Base-by-base conservation (phyloP, 2,888 invertebrate species). In the Chironomus tentans region DNA sequence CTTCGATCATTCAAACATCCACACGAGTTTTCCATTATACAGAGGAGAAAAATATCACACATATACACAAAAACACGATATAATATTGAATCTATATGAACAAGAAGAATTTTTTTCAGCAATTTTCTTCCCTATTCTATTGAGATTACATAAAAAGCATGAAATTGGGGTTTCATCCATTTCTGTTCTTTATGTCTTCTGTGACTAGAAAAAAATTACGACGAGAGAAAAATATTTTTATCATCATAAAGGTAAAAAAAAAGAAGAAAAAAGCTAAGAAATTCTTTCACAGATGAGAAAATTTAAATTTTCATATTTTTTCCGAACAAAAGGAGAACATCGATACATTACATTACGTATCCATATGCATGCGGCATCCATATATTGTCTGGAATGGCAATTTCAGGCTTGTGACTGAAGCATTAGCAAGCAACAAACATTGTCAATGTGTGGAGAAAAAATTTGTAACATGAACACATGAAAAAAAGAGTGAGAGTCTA, bases 61-160 rank as follows among this genome's bases (percentile, higher is more conserved):
- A 38, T 38, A 10, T 7, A 38, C 10, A 10, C 38, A 38, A 7
- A 7, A 38, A 38, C 38, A 38, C 2, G 38, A 38, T 38, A 38
- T 38, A 10, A 38, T 10, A 38, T 38, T 38, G 38, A 38, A 38
- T 38, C 38, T 10, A 38, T 38, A 18, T 18, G 18, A 56, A 50
- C n/a, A 50, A 4, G 50, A 50, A 50, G n/a, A 50, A 50, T 28
- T 4, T 24, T 24, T 4, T 24, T 4, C 24, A 24, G 24, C 24
- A 24, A 24, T 24, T 28, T 56, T 56, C 15, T 56, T 72, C 28
- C 61, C 72, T 72, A 72, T 72, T 56, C 72, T 72, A 72, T 72
- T 62, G 72, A 72, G 72, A 72, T 72, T 72, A 72, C 72, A 72
- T 72, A 72, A 72, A 38, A 72, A 72, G 72, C 50, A 72, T 72